Conservation (phyloP, 2,113 vertebrate species). For the Sinocyclocheilus maitianheensis region DNA sequence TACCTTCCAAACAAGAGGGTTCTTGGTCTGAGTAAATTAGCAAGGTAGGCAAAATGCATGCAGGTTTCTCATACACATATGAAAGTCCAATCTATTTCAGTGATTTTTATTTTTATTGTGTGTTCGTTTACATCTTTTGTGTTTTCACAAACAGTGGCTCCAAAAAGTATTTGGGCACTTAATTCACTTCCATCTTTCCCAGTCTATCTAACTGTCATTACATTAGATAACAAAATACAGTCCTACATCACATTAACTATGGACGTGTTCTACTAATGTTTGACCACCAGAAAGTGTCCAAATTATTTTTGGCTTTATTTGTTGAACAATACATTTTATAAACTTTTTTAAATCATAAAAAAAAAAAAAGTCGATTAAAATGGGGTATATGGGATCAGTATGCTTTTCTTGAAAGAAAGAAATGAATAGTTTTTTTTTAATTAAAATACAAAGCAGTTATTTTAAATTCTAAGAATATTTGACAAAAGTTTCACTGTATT, state of each 20-base stretch:
- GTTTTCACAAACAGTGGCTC: background rate
- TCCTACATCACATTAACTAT: background rate
- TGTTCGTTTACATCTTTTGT: no score
- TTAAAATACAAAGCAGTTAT: background rate
- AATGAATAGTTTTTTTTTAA: background rate
- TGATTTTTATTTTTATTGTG: background rate
- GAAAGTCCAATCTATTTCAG: no score
- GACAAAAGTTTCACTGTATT: no score
- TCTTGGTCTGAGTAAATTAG: conserved; percentile 97
- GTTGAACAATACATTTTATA: background rate
- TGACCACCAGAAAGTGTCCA: background rate
- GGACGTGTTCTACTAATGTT: background rate
- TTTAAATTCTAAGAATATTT: background rate
- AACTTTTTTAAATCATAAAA: no score
- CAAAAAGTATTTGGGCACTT: background rate
- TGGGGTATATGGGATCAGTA: background rate
- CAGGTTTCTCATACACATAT: background rate
- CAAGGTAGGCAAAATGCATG: conserved; percentile 80
- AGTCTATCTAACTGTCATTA: background rate
- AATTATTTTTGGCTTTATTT: background rate
- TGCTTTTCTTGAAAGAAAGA: background rate
- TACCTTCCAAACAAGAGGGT: conserved; percentile 98
- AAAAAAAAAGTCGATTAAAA: background rate
- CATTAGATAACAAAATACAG: background rate
- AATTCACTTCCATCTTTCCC: background rate